These are phyloP conservation scores for Macrocentrus cingulum DNA, from an alignment of 1,140 invertebrate genomes.

Conservation along the genomic window DNA sequence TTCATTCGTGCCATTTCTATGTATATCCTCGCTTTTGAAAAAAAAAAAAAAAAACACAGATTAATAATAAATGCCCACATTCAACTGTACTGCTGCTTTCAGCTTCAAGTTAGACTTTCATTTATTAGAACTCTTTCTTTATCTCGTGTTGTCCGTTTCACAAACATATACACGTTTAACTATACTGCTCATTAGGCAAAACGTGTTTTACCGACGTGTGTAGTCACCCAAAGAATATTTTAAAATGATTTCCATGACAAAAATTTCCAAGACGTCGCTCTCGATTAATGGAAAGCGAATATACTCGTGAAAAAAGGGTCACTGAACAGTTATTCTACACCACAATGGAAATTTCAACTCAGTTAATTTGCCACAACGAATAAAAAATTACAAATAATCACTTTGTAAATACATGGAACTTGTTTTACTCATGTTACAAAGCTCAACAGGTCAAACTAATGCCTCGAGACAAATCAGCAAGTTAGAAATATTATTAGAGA, in stretches of 20 bases:
- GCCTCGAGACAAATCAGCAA: background rate
- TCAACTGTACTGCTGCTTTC: too few species aligned
- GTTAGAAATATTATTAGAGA: background rate
- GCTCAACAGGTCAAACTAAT: background rate
- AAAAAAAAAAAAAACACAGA: too few species aligned
- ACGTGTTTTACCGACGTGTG: background rate
- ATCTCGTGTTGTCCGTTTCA: background rate
- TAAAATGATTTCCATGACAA: background rate
- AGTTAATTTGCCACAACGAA: background rate
- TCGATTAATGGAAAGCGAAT: constrained; percentile 10
- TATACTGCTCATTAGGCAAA: background rate
- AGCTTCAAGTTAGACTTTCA: constrained; percentile 23
- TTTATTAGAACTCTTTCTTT: constrained; percentile 14
- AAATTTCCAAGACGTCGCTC: constrained; percentile 1
- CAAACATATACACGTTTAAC: background rate
- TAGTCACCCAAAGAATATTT: background rate
- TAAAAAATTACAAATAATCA: too few species aligned
- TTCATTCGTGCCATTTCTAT: too few species aligned
- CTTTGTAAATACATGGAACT: too few species aligned
- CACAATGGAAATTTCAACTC: background rate
- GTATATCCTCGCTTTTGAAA: too few species aligned
- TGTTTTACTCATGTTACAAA: too few species aligned
- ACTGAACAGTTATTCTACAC: background rate
- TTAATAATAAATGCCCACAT: too few species aligned
- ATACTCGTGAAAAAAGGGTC: background rate